Base-by-base conservation (phyloP, 2,113 vertebrate species). In the Neolamprologus sp. region DNA sequence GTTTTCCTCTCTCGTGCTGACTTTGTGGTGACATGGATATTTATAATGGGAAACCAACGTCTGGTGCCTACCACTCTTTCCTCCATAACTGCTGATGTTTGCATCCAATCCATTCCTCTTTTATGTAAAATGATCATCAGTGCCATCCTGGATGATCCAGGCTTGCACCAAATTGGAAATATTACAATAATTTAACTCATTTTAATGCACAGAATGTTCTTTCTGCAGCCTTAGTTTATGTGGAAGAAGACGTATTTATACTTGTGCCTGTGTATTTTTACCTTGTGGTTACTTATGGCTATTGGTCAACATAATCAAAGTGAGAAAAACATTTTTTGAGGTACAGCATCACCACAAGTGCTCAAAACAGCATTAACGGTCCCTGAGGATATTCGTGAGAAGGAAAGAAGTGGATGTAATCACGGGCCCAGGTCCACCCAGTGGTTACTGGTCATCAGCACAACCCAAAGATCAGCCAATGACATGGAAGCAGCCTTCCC, bases 11-110 rank as follows among this genome's bases (percentile, higher is more conserved):
- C 47, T 81, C 12, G 78, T 78, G 53, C 90, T 88, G 82, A 83
- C 75, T 93, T 86, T 94, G 89, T 89, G 95, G 93, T 83, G 73
- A 65, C 82, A 14, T 57, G 91, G 87, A 87, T 95, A 95, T 96
- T 96, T 96, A 94, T 96, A 95, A 94, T 93, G 57, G 73, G 65
- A 92, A 92, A 90, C 90, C 88, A 83, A 82, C 60, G 91, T 93
- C 93, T 95, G 94, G 85, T 91, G 75, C 58, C 65, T 86, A 87
- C 91, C 91, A 86, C 92, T 85, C 79, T 92, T 95, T 94, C 68
- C 85, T 92, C 82, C 80, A 75, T 86, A 93, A 92, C 93, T 93
- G 91, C 91, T 90, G 86, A 93, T 88, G 92, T 95, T 92, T 94
- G 86, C 80, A 90, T 78, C 93, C 90, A 85, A 83, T 90, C 45